These are phyloP conservation scores for Vidua macroura DNA, from an alignment of 2,113 vertebrate species.

Conservation along the genomic window DNA sequence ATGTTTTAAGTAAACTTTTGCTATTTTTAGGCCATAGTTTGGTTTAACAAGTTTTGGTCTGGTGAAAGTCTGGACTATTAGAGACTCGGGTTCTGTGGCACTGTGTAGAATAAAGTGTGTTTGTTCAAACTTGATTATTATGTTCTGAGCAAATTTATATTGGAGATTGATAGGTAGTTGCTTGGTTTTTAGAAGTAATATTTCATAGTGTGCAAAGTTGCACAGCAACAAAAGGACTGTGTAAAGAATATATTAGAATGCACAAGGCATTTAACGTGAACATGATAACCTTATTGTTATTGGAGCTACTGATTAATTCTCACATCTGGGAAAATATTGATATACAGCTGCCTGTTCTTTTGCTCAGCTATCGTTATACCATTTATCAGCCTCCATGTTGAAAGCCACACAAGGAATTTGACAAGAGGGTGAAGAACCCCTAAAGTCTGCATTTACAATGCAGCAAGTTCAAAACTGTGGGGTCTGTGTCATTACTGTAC, in stretches of 20 bases:
- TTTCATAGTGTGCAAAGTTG: not conserved
- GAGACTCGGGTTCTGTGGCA: not conserved
- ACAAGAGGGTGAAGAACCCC: not conserved
- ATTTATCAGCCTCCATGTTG: not conserved
- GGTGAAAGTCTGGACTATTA: not conserved
- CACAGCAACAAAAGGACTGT: not conserved
- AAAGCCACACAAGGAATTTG: not conserved
- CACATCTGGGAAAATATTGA: slow-evolving; percentile 18
- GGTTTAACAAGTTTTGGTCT: not conserved
- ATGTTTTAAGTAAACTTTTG: not conserved
- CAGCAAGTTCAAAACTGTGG: not conserved
- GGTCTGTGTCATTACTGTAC: not conserved
- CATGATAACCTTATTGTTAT: slow-evolving; percentile 3
- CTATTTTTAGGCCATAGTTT: not conserved
- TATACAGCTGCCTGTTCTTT: slow-evolving; percentile 39
- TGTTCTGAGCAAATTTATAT: slow-evolving; percentile 6
- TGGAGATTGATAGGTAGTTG: not conserved
- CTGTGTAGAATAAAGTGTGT: not conserved
- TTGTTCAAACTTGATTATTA: not conserved
- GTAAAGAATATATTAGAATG: slow-evolving; percentile 34
- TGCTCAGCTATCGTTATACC: not conserved
- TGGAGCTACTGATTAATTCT: slow-evolving; percentile 34
- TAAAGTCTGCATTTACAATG: not conserved
- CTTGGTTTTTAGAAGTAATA: not conserved
- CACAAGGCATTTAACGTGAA: not conserved